Evolutionary conservation across 92 coral and sea anemone species (phyloP).

Genomic region (Phenganax stokvisi): DNA sequence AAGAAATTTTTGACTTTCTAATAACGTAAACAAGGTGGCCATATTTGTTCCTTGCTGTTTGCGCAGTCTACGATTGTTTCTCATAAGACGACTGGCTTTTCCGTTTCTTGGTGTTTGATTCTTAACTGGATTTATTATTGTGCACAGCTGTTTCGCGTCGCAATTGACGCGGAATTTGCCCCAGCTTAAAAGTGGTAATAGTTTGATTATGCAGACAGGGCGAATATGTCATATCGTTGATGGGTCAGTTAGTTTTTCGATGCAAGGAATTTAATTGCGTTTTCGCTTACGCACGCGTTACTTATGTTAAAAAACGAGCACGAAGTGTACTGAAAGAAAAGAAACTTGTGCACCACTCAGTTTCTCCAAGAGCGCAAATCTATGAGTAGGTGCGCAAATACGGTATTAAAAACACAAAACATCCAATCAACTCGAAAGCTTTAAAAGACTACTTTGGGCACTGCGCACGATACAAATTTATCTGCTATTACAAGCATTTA

Average conservation of each 20-base stretch:
- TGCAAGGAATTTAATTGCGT: slow-evolving; percentile 32
- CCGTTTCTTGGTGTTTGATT: not conserved
- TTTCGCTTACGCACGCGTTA: slow-evolving; percentile 36
- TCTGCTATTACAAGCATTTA: no score
- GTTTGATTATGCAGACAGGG: slow-evolving; percentile 40
- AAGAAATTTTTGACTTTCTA: slow-evolving; percentile 1
- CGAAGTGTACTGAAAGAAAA: not conserved
- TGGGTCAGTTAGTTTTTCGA: slow-evolving; percentile 38
- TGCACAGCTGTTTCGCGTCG: slow-evolving; percentile 34
- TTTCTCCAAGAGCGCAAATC: slow-evolving; percentile 1
- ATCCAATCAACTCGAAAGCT: no score
- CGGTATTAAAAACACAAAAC: not conserved
- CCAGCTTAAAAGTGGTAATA: slow-evolving; percentile 42
- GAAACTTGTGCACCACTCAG: slow-evolving; percentile 1
- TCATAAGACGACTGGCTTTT: not conserved
- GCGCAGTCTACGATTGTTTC: not conserved
- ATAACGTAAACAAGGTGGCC: slow-evolving; percentile 22
- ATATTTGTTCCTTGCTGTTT: not conserved
- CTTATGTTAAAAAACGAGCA: not conserved
- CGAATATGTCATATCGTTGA: slow-evolving; percentile 40
- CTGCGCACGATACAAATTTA: no score
- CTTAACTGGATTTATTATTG: slow-evolving; percentile 19
- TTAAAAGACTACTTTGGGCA: no score
- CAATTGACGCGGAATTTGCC: slow-evolving; percentile 3
- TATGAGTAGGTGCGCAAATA: slow-evolving; percentile 12